phyloP scores from a whole-genome alignment of 2,113 vertebrate species.

The Apus apus region DNA sequence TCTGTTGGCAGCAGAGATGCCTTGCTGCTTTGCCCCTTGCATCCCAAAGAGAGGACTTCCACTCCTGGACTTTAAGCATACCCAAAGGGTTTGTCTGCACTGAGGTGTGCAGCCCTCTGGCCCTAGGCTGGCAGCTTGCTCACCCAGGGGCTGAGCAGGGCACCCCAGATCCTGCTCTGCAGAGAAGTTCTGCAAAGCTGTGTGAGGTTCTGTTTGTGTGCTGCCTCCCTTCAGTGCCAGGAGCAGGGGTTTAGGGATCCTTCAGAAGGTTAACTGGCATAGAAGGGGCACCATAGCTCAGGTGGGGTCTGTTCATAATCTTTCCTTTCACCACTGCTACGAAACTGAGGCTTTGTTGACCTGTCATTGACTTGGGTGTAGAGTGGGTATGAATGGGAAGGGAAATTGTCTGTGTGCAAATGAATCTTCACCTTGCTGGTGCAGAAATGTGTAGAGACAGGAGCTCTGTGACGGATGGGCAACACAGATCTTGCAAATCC shows the following conservation, averaged over 20 bases:
- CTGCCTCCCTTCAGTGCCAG: not conserved
- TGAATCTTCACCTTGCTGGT: not conserved
- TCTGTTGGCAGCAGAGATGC: not conserved
- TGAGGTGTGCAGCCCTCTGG: not conserved
- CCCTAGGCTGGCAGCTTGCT: not conserved
- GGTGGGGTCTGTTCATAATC: not conserved
- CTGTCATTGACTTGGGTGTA: not conserved
- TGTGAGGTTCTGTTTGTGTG: not conserved
- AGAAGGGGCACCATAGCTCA: not conserved
- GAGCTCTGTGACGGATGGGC: not conserved
- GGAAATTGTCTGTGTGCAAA: not conserved
- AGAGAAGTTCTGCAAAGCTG: not conserved
- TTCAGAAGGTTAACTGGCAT: rapidly evolving
- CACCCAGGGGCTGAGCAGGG: not conserved
- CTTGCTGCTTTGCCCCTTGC: not conserved
- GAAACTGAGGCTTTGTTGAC: not conserved
- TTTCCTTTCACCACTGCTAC: not conserved
- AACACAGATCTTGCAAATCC: not conserved
- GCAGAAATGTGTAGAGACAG: not conserved
- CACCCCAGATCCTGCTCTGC: not conserved
- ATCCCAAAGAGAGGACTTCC: not conserved
- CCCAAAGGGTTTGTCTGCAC: not conserved
- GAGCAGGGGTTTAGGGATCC: not conserved
- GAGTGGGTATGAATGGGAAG: not conserved
- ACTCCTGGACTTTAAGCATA: not conserved